A percentile compares a stretch with the other conserved stretches of the same genome.
Evolutionary conservation across 1,140 invertebrate genomes (phyloP).

Genomic region (Frieseomelitta varia): DNA sequence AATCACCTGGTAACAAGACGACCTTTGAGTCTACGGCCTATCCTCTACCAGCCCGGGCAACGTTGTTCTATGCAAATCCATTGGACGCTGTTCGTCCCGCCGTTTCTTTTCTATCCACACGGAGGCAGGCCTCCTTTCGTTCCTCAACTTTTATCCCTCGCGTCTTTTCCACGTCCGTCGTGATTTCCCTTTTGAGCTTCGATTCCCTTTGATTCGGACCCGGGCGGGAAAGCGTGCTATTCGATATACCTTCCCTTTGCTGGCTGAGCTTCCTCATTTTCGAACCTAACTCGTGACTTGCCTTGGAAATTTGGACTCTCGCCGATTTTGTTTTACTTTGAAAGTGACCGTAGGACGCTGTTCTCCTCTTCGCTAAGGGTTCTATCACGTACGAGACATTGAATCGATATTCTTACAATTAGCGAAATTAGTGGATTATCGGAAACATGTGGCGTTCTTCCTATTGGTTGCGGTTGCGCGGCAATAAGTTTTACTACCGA

Average conservation of each 20-base stretch:
- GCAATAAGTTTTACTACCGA: constrained; percentile 6
- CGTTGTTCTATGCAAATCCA: constrained; percentile 66
- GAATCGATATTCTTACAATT: background rate
- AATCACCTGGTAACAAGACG: constrained; percentile 68
- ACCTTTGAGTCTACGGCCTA: constrained; percentile 60
- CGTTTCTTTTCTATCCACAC: background rate
- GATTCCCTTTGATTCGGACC: background rate
- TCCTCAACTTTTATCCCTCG: background rate
- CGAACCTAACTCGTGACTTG: no score
- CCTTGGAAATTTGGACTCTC: no score
- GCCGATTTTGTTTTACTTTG: no score
- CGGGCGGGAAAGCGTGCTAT: background rate
- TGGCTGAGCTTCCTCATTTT: background rate
- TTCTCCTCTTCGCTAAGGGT: background rate
- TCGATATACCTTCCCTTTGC: background rate
- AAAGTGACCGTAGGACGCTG: no score
- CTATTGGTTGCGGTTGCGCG: background rate
- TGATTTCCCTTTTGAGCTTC: constrained; percentile 27
- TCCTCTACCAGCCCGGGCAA: constrained; percentile 39
- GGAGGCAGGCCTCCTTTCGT: background rate
- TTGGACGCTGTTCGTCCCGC: constrained; percentile 25
- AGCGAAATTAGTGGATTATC: background rate
- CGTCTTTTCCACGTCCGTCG: background rate
- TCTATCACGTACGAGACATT: background rate
- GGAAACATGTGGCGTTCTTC: background rate